A percentile compares a stretch with the other conserved stretches of the same genome.
Evolutionary conservation across 64 coral and sea anemone species (phyloP).

Genomic region (Trachythela sp.): DNA sequence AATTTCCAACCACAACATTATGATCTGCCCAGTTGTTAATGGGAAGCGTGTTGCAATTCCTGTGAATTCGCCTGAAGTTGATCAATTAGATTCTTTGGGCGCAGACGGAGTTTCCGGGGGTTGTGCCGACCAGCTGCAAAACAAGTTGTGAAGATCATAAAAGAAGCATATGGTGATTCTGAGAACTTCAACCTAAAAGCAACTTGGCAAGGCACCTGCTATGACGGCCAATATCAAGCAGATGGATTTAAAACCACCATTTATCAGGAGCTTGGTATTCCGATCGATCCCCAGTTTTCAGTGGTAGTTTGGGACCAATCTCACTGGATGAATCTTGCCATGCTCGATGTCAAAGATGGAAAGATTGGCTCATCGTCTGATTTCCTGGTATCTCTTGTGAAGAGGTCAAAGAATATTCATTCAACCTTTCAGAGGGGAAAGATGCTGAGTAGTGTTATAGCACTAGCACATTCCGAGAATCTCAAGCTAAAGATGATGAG

Average conservation of each 20-base stretch:
- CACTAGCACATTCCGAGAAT: not conserved
- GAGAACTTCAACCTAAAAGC: not conserved
- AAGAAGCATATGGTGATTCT: not conserved
- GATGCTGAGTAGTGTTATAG: not conserved
- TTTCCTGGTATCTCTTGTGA: not conserved
- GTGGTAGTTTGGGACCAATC: not conserved
- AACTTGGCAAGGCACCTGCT: not conserved
- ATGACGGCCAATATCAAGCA: not conserved
- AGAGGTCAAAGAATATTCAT: not conserved
- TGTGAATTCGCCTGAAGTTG: not conserved
- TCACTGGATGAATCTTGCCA: not conserved
- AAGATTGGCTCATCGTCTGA: not conserved
- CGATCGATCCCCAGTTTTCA: not conserved
- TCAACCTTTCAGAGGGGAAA: not conserved
- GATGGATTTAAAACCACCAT: not conserved
- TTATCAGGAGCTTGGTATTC: not conserved
- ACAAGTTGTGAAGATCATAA: not conserved
- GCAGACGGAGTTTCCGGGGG: not conserved
- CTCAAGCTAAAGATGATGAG: not conserved
- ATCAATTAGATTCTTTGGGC: not conserved
- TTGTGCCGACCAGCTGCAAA: not conserved
- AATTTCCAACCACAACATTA: not conserved
- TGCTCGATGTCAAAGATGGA: not conserved
- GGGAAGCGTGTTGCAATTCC: not conserved
- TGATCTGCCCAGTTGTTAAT: not conserved